Evolutionary conservation across 2,113 vertebrate genomes (phyloP), one percentile per base, ranked within the genome.

Genomic region (Propithecus coquereli): DNA sequence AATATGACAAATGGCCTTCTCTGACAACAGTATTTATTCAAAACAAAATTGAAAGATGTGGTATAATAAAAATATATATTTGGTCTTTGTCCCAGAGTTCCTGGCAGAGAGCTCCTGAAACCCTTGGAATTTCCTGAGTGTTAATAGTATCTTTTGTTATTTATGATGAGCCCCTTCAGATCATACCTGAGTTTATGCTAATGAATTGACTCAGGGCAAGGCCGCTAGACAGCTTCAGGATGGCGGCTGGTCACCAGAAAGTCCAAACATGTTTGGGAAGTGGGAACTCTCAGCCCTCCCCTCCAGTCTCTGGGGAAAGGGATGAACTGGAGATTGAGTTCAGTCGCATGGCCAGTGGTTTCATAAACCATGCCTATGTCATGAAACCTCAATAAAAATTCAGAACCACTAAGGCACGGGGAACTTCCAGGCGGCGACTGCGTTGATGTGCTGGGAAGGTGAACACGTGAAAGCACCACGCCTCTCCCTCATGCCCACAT

Each of bases 1-100:
- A 96, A n/a, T 86, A 82, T 95, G 81, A 96, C 50, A 73, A 93
- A 97, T 34, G 32, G 45, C 47, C 50, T 87, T 87, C 59, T 87
- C 71, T 54, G 54, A 92, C 59, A 81, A 76, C 37, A 59, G 45
- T 27, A 73, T 50, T 77, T 90, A 91, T 93, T 92, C 82, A 93
- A 91, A 90, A 92, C 43, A 45, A 30, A 82, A 92, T 9, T 66
- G 63, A 68, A 92, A 66, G 84, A 73, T 76, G 57, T 40, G 13
- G 43, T n/a, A 10, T 57, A 90, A 74, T 52, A 20, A 93, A 89
- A 87, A 93, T n/a, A 23, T 5, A 74, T 13, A 8, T 80, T 11
- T 47, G 5, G 14, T 50, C 54, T 90, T 66, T 54, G 22, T 91
- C 66, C 27, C 52, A 2, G 25, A 61, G 47, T 43, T 71, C 27